Evolutionary conservation across 2,888 invertebrate species (phyloP), one percentile per base, ranked within the genome.

Genomic region (Tridacna gigas): DNA sequence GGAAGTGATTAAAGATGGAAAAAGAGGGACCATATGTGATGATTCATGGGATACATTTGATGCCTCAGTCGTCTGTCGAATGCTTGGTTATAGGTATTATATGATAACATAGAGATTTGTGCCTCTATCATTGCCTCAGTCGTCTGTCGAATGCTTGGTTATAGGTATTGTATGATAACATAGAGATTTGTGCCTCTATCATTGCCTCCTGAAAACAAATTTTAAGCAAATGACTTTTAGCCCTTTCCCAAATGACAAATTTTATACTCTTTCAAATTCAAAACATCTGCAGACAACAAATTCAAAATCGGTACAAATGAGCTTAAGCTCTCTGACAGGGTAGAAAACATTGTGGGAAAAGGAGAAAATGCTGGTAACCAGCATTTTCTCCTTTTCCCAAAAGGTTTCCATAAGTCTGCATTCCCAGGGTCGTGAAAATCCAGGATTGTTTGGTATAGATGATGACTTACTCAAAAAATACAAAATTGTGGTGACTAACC

Each of bases 11-110:
- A 96, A 96, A 88, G 96, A 96, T 86, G 96, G 96, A 2, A 95
- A 96, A 25, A 97, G 97, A 97, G 97, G 97, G 18, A 97, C 97
- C 0, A 95, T 97, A 20, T 97, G 97, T 93, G 97, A 97, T 91
- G 97, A 97, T 91, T 96, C 97, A 90, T 97, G 97, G 92, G 96
- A 96, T 73, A 95, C 96, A 25, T 95, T 95, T 67, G 96, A 97
- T 37, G 97, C 97, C 0, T 67, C 63, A 11, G 95, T 95, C 45
- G 84, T 95, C 45, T 95, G 95, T 86, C 90, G 93, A 26, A 94
- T 94, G 93, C 84, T 95, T 63, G 95, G 95, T 67, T 92, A 90
- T 85, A 88, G 89, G 94, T 94, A 86, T 88, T 13, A 12, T 37
- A 37, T 37, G 37, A n/a, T 60, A 60, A 7, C 37, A 37, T 37